Conservation (phyloP, 2,888 invertebrate genomes). For the Cyclophora albipunctata region DNA sequence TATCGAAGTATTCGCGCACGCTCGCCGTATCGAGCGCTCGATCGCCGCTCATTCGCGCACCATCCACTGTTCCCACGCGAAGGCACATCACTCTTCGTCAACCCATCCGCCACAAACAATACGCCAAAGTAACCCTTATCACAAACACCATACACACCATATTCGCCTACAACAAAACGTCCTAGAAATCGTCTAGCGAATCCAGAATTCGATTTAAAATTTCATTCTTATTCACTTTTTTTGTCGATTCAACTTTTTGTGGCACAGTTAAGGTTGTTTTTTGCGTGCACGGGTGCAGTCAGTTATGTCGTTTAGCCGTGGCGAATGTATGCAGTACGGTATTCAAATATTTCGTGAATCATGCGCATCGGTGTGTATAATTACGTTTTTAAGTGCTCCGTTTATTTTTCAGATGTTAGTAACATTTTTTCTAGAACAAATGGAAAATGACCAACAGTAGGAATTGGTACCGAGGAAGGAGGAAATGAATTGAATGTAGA, state of each 20-base stretch:
- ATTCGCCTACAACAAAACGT: neutral
- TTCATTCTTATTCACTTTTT: conserved; percentile 9
- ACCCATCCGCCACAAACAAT: conserved; percentile 15
- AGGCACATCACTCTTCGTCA: conserved; percentile 57
- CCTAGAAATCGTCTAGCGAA: conserved; percentile 38
- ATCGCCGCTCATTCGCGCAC: neutral
- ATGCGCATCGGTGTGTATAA: conserved; percentile 60
- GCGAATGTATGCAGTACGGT: conserved; percentile 48
- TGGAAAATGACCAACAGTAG: neutral
- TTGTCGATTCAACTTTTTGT: neutral
- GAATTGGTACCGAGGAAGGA: neutral
- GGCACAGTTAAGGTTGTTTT: neutral
- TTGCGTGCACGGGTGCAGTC: neutral
- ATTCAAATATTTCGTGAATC: conserved; percentile 62
- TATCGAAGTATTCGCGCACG: no score
- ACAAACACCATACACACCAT: neutral
- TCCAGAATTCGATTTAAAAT: conserved; percentile 41
- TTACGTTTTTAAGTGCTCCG: conserved; percentile 50
- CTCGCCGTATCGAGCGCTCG: no score
- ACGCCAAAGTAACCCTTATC: conserved; percentile 10
- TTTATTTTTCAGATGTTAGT: conserved; percentile 47
- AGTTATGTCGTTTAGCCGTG: conserved; percentile 27
- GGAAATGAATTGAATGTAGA: neutral
- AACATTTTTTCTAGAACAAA: conserved; percentile 15
- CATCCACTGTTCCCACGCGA: conserved; percentile 68